These are phyloP conservation scores for Pterostichus niger DNA, from an alignment of 2,888 invertebrate species.

Conservation along the genomic window DNA sequence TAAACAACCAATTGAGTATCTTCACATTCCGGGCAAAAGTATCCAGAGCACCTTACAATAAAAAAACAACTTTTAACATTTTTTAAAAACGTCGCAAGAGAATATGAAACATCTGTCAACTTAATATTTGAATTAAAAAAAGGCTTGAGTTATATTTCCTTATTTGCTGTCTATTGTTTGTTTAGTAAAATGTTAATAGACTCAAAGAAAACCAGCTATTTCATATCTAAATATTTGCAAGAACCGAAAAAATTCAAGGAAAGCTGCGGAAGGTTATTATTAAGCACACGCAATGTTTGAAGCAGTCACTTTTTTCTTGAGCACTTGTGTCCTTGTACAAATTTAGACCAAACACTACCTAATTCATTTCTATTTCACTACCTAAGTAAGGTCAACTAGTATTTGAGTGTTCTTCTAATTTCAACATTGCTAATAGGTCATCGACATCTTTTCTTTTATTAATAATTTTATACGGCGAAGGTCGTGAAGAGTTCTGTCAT, in stretches of 20 bases:
- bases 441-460: conserved; percentile 40
- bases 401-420: conserved; percentile 43
- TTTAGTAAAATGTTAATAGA: not conserved
- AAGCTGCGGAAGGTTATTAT: conserved; percentile 11
- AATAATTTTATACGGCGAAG: conserved; percentile 24
- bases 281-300: not conserved
- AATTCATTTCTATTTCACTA: conserved; percentile 34
- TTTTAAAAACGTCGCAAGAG: no score
- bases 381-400: conserved; percentile 34
- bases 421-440: conserved; percentile 16
- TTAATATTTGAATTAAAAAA: no score
- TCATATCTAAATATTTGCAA: conserved; percentile 2
- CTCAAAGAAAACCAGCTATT: no score
- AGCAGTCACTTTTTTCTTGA: not conserved
- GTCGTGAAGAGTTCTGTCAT: no score
- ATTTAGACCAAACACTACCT: conserved; percentile 18
- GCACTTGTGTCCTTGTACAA: conserved; percentile 1
- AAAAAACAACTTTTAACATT: no score
- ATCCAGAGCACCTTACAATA: no score
- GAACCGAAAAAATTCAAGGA: conserved; percentile 6
- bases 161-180: not conserved
- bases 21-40: no score
- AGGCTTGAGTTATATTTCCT: no score
- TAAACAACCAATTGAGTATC: no score
- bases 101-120: no score